These are phyloP conservation scores for Emberiza fucata DNA, from an alignment of 2,113 vertebrate species.

Conservation along the genomic window DNA sequence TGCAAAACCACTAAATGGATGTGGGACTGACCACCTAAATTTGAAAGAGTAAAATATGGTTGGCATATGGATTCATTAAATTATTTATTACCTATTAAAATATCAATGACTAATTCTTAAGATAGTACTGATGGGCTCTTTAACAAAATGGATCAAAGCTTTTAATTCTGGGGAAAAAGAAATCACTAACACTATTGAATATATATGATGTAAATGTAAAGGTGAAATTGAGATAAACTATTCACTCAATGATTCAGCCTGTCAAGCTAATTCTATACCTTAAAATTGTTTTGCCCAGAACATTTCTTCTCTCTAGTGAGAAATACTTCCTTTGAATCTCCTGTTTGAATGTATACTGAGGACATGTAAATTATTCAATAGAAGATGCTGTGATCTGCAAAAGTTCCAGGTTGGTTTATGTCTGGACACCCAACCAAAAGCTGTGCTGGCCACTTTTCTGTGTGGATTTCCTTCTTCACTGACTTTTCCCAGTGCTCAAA, in stretches of 20 bases:
- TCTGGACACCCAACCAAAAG: not conserved
- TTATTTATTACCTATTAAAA: not conserved
- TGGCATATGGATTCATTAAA: not conserved
- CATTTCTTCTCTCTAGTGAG: not conserved
- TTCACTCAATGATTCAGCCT: not conserved
- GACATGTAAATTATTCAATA: not conserved
- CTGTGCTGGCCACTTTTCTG: rapidly evolving
- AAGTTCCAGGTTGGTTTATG: not conserved
- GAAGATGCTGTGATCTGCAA: not conserved
- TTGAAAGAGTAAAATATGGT: not conserved
- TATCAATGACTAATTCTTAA: not conserved
- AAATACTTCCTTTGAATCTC: not conserved
- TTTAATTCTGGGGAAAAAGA: not conserved
- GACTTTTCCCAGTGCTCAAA: not conserved
- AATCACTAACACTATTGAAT: not conserved
- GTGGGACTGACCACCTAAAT: not conserved
- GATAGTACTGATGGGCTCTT: not conserved
- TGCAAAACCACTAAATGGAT: not conserved
- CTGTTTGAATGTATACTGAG: not conserved
- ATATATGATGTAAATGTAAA: not conserved
- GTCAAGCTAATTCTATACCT: not conserved
- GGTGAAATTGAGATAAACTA: not conserved
- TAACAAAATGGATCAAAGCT: not conserved
- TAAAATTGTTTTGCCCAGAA: not conserved
- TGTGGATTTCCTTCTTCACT: not conserved